Evolutionary conservation across 2,113 vertebrate species (phyloP).

Genomic region (Herpailurus yagouaroundi): DNA sequence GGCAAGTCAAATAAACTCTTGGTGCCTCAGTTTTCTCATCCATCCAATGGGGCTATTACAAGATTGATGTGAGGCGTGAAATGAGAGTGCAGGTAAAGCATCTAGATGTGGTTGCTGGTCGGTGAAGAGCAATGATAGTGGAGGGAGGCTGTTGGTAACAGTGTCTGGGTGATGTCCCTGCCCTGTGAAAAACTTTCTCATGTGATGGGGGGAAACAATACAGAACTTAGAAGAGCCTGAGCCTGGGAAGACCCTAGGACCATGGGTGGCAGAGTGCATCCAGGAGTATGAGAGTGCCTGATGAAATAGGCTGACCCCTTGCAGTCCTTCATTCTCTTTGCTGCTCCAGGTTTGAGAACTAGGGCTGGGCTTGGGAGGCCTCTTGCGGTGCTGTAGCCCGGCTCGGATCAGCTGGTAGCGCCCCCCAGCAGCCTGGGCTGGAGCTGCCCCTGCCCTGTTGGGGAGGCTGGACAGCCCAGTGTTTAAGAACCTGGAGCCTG

Average conservation of each 20-base stretch:
- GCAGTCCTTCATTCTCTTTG: not conserved
- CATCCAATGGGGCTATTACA: constrained; percentile 14
- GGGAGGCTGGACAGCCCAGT: not conserved
- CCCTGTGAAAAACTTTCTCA: not conserved
- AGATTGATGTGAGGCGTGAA: not conserved
- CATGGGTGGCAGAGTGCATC: not conserved
- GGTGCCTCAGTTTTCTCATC: constrained; percentile 18
- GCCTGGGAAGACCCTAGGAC: not conserved
- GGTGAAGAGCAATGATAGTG: not conserved
- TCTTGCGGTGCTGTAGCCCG: not conserved
- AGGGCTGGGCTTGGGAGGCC: not conserved
- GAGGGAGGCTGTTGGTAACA: not conserved
- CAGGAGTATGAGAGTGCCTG: not conserved
- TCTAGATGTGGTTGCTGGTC: not conserved
- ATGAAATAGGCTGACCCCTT: not conserved
- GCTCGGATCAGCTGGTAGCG: not conserved
- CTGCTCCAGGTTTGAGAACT: not conserved
- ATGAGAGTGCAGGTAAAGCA: not conserved
- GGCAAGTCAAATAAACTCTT: not conserved
- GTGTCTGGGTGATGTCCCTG: not conserved
- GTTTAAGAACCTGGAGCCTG: not conserved
- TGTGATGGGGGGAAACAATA: not conserved
- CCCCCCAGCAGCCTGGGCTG: not conserved
- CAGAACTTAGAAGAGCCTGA: not conserved
- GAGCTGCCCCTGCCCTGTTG: not conserved